Base-by-base conservation (phyloP, 2,113 vertebrate genomes). In the Hucho hucho region DNA sequence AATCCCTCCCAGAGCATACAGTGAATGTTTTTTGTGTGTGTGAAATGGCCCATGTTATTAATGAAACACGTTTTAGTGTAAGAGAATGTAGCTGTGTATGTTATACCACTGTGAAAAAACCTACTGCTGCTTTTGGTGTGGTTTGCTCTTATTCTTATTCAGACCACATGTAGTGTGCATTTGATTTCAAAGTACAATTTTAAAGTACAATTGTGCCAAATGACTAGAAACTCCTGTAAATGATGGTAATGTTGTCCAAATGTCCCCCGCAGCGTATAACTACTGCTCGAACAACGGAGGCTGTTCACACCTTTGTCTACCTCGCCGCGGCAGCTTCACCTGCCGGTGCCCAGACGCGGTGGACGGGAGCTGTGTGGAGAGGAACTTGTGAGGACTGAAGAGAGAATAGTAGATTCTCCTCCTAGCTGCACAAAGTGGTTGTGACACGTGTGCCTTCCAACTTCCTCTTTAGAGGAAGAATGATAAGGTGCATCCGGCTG, bases 221-320 rank as follows among this genome's bases (percentile, higher is more conserved):
- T 53, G 14, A 61, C 58, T 61, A 22, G 58, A 61, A 13, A 61
- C 58, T 14, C 18, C 53, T 56, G 5, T 20, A 61, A 22, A 24
- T 70, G 25, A 72, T n/a, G 26, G 11, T 43, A 64, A 43, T 46
- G 14, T 73, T 56, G 20, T 70, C 26, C 12, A 5, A n/a, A 6
- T 46, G 7, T 75, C 24, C 22, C 14, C 25, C 65, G 64, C 76
- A 97, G 96, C 92, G 6, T 94, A 92, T 64, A 98, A 97, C 91
- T 96, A 97, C 92, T 98, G 97, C 72, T 75, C 91, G 0, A 93
- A 96, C 78, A 98, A 98, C 1, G 96, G 94, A 0, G 96, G 96
- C 25, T 98, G 97, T 6, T 96, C 96, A 28, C 96, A 97, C 80
- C 93, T 98, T 79, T 98, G 97, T 83, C 82, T 98, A 87, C 96